Conservation (phyloP, 2,113 vertebrate species). For the Struthio camelus region DNA sequence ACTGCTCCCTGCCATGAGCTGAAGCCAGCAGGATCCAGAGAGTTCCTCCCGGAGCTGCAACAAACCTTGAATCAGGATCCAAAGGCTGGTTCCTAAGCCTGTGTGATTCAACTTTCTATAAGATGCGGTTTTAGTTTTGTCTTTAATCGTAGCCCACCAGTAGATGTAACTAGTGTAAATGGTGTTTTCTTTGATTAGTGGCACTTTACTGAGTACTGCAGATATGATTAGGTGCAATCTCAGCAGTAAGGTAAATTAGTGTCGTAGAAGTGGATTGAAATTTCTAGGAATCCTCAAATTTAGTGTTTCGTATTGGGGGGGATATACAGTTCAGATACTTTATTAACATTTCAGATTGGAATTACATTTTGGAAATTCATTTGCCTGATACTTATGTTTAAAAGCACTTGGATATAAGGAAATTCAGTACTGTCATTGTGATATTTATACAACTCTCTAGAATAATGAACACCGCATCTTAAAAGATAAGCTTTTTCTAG, state of each 20-base stretch:
- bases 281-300: background rate
- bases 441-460: background rate
- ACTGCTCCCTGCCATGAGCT: background rate
- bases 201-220: background rate
- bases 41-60: background rate
- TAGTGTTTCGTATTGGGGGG: background rate
- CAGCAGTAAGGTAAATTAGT: background rate
- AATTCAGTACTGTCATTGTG: background rate
- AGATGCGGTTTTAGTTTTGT: background rate
- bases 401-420: background rate
- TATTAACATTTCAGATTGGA: background rate
- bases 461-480: no score
- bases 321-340: background rate
- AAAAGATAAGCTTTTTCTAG: background rate
- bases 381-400: background rate
- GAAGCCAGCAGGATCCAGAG: background rate
- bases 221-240: background rate
- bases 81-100: background rate
- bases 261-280: background rate
- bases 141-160: background rate
- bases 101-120: background rate
- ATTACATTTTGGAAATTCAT: background rate
- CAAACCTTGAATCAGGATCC: background rate
- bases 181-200: background rate
- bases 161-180: background rate